Conservation (phyloP, 2,113 vertebrate genomes). For the Ictidomys tridecemlineatus region DNA sequence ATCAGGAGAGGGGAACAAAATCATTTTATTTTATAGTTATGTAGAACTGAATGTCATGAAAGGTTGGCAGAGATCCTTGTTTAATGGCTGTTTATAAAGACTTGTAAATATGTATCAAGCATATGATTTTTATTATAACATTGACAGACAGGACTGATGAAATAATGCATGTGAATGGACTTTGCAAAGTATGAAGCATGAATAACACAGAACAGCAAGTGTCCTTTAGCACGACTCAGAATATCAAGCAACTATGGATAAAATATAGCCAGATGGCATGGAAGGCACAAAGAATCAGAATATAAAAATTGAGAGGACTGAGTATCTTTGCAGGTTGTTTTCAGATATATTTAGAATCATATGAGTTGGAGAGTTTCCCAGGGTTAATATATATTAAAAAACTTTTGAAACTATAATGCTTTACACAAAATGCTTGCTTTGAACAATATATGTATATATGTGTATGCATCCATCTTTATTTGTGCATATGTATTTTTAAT, state of each 20-base stretch:
- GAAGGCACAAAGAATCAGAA: neutral
- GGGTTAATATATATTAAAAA: neutral
- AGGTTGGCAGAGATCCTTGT: slow-evolving; percentile 6
- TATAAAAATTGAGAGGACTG: neutral
- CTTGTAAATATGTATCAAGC: slow-evolving; percentile 65
- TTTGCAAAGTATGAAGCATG: slow-evolving; percentile 45
- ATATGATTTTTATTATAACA: slow-evolving; percentile 57
- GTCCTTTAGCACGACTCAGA: neutral
- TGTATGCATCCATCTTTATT: neutral
- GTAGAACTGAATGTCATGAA: slow-evolving; percentile 5
- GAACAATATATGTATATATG: neutral
- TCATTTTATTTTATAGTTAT: slow-evolving; percentile 45
- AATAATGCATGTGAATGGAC: slow-evolving; percentile 33
- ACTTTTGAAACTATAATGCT: slow-evolving; percentile 23
- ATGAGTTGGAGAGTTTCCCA: neutral
- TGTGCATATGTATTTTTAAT: neutral
- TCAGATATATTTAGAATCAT: neutral
- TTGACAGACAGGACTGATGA: slow-evolving; percentile 22
- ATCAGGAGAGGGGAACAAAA: neutral
- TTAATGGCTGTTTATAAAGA: slow-evolving; percentile 56
- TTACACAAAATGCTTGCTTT: neutral
- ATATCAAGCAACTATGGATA: neutral
- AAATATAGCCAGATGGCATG: neutral
- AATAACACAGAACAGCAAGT: neutral
- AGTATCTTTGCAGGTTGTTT: slow-evolving; percentile 21